Evolutionary conservation across 2,888 invertebrate species (phyloP).

Genomic region (Euspilapteryx auroguttella): DNA sequence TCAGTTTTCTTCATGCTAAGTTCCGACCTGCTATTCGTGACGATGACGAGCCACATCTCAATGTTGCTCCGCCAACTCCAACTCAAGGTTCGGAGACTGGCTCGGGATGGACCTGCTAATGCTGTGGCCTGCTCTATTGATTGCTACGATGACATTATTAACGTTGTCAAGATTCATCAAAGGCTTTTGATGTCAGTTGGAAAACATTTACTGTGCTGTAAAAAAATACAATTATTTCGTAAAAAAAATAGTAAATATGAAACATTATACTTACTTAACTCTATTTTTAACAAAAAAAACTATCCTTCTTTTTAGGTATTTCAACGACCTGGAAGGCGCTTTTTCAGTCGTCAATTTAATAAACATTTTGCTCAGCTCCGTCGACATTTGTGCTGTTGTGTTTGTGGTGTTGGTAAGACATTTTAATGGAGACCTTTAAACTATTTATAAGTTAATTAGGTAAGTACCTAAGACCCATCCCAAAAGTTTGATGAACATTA

Average conservation of each 20-base stretch:
- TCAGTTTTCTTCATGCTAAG: slow-evolving; percentile 19
- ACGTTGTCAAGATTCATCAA: no score
- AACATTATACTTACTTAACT: not conserved
- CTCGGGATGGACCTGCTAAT: slow-evolving; percentile 13
- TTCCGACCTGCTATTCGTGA: slow-evolving; percentile 34
- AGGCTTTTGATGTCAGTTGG: no score
- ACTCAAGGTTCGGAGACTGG: slow-evolving; percentile 23
- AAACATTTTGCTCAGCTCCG: slow-evolving; percentile 34
- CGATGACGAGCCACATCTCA: slow-evolving; percentile 39
- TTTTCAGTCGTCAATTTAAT: slow-evolving; percentile 34
- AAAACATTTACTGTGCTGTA: no score
- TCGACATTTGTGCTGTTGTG: slow-evolving; percentile 36
- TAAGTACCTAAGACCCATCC: no score
- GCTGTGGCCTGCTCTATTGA: slow-evolving; percentile 13
- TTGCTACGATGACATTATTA: slow-evolving; percentile 23
- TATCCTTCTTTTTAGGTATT: slow-evolving; percentile 26
- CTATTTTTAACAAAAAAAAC: no score
- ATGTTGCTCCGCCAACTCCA: slow-evolving; percentile 32
- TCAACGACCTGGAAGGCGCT: slow-evolving; percentile 29
- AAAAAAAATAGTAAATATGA: no score
- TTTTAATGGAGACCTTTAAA: no score
- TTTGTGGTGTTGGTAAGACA: slow-evolving; percentile 38
- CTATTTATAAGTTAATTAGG: no score
- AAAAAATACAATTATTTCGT: no score
- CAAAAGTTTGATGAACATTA: no score